phyloP scores from a whole-genome alignment of 2,113 vertebrate genomes.

The Lota lota region DNA sequence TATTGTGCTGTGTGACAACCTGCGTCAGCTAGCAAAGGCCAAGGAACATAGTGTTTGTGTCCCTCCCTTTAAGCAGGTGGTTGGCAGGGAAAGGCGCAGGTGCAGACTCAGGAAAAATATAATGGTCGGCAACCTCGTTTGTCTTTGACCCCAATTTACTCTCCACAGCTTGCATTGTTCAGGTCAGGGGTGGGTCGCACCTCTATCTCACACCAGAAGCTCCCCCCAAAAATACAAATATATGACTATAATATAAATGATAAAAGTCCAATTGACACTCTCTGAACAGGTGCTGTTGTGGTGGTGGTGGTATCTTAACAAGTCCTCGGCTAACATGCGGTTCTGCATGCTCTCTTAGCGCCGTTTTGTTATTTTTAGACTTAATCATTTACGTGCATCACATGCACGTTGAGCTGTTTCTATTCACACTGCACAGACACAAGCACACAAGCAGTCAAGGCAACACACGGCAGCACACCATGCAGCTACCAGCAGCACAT shows the following conservation, averaged over 20 bases:
- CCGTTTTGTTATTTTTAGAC: conserved; percentile 23
- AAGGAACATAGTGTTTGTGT: conserved; percentile 10
- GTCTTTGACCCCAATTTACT: too few relatives aligned
- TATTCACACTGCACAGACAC: conserved; percentile 3
- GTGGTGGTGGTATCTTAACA: too few relatives aligned
- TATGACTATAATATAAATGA: too few relatives aligned
- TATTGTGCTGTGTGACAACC: conserved; percentile 20
- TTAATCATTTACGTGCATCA: neutral
- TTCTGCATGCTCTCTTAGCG: conserved; percentile 18
- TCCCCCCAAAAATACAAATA: too few relatives aligned
- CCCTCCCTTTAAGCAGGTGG: conserved; percentile 6
- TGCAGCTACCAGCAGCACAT: conserved; percentile 6
- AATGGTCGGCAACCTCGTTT: conserved; percentile 16
- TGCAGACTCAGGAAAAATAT: conserved; percentile 28
- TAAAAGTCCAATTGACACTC: too few relatives aligned
- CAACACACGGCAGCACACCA: conserved; percentile 35
- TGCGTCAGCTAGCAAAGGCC: conserved; percentile 8
- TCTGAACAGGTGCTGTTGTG: too few relatives aligned
- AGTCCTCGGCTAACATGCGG: neutral
- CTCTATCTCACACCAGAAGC: too few relatives aligned
- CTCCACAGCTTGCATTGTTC: too few relatives aligned
- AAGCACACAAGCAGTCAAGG: conserved; percentile 19
- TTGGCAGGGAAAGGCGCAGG: conserved; percentile 27
- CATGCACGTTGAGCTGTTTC: conserved; percentile 33
- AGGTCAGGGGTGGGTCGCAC: too few relatives aligned